phyloP scores from a whole-genome alignment of 2,797 vertebrate genomes.

The Rhinophrynus dorsalis region DNA sequence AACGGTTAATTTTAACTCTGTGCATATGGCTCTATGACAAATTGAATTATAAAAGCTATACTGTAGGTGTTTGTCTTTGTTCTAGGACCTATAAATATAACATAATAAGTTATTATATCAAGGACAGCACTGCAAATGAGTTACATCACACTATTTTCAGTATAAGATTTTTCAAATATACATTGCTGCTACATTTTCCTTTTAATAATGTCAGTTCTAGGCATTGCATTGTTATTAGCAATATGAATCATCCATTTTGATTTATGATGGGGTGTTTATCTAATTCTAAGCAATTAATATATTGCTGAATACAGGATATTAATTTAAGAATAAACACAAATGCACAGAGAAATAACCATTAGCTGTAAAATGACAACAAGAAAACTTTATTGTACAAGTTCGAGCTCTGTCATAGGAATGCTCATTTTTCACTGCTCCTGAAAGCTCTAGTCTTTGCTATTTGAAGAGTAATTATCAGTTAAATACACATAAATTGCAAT shows the following conservation, averaged over 20 bases:
- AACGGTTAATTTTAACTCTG: no score
- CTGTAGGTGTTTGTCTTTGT: no score
- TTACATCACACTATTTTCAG: no score
- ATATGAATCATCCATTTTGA: slow-evolving; percentile 24
- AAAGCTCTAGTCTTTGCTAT: slow-evolving; percentile 7
- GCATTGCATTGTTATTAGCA: slow-evolving; percentile 16
- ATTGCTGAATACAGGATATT: slow-evolving; percentile 25
- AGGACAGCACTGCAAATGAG: no score
- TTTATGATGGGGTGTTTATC: slow-evolving; percentile 34
- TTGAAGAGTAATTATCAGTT: slow-evolving; percentile 47
- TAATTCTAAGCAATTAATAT: slow-evolving; percentile 41
- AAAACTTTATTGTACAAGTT: slow-evolving; percentile 43
- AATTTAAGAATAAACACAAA: slow-evolving; percentile 25
- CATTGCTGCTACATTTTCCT: slow-evolving; percentile 2
- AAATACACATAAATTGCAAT: slow-evolving; percentile 44
- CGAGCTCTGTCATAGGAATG: background rate
- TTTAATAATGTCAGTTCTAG: slow-evolving; percentile 23
- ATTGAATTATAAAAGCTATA: no score
- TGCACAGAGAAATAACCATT: slow-evolving; percentile 23
- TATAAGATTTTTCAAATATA: no score
- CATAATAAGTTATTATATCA: no score
- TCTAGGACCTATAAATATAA: no score
- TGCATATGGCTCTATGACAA: no score
- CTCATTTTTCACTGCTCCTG: slow-evolving; percentile 26
- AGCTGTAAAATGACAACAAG: slow-evolving; percentile 31